Percentiles rank a stretch among this genome's conserved stretches.
phyloP scores from a whole-genome alignment of 2,888 invertebrate species.

The Ochropacha duplaris region DNA sequence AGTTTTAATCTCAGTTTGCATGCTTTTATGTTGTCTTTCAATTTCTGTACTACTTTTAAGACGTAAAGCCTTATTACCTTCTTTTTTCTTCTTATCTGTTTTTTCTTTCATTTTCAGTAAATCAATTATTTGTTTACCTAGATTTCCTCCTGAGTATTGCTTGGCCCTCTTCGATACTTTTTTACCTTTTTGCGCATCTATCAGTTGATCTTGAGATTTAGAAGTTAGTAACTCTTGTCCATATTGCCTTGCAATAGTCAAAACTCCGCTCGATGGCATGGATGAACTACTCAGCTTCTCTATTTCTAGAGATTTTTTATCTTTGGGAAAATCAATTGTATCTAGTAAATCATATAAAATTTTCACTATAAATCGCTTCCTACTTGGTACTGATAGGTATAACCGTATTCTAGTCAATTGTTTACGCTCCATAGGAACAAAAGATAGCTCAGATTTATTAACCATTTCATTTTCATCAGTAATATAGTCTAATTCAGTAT shows the following conservation, averaged over 20 bases:
- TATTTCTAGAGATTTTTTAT: constrained; percentile 5
- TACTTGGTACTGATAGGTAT: constrained; percentile 25
- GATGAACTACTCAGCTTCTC: constrained; percentile 11
- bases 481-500: background rate
- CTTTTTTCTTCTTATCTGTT: constrained; percentile 15
- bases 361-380: constrained; percentile 49
- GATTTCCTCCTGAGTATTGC: background rate
- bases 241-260: constrained; percentile 31
- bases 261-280: constrained; percentile 3
- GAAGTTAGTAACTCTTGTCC: constrained; percentile 37
- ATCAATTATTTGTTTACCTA: background rate
- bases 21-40: constrained; percentile 35
- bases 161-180: background rate
- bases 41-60: too few species aligned
- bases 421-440: constrained; percentile 44
- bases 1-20: constrained; percentile 39
- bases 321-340: constrained; percentile 17
- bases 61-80: too few species aligned
- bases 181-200: background rate
- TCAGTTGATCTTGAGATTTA: background rate
- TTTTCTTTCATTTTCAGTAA: constrained; percentile 22
- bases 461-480: constrained; percentile 6
- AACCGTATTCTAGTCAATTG: constrained; percentile 35
- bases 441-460: constrained; percentile 37
- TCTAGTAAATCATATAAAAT: constrained; percentile 50